Base-by-base conservation (phyloP, 1,140 invertebrate genomes). In the Magallana ariakensis region DNA sequence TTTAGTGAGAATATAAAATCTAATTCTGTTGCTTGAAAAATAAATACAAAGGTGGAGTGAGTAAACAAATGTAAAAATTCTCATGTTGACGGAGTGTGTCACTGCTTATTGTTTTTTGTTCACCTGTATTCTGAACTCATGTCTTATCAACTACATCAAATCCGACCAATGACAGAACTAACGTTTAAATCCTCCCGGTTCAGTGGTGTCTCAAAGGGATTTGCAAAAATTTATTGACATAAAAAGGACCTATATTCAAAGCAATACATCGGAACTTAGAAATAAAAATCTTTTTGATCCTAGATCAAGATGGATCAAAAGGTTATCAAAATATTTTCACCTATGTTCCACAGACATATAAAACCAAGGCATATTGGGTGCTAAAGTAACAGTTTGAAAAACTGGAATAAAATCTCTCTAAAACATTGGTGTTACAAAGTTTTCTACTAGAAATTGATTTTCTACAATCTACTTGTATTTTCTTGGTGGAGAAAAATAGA, bases 61-160 rank as follows among this genome's bases (percentile, higher is more conserved):
- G 66, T 26, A 9, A 75, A 75, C 66, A 75, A 33, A 75, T 33
- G 4, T 46, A 22, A 22, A 22, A 75, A 75, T 33, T 22, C 13
- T 22, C 22, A 13, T 75, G 22, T 75, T 75, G 66, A 75, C 22
- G 11, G 11, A 75, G 19, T 62, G 16, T 33, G 22, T 26, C 22
- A 75, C 13, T 26, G 66, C 10, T 75, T 75, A 22, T 75, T 75
- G 66, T 33, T 75, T 75, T 33, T 75, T 33, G 22, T 75, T 75
- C 22, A 46, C 66, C 66, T 75, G 66, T 75, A 75, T 33, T 26
- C 66, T 13, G 6, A 33, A 26, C 1, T 8, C 66, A 75, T 75
- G 66, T 26, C 66, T 75, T 75, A 75, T 75, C 66, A 75, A 26
- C 66, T 33, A 26, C 10, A 10, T 10, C 66, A 26, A 9, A 75